These are phyloP conservation scores for Psammodynastes pulverulentus DNA, from an alignment of 2,113 vertebrate species.

Conservation along the genomic window DNA sequence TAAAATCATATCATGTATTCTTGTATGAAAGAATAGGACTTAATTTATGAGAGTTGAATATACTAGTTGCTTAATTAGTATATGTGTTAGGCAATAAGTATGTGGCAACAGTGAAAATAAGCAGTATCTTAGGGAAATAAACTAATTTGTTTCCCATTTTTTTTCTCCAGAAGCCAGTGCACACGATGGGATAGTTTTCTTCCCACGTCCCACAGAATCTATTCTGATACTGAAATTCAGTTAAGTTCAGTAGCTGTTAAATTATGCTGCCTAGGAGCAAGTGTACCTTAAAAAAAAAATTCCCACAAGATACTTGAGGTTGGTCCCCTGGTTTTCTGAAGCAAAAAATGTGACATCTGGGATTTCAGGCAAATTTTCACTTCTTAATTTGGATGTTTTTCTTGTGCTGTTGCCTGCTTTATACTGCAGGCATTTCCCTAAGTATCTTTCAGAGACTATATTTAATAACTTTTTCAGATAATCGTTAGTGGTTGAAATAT, in stretches of 20 bases:
- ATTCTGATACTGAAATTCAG: neutral
- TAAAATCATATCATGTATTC: neutral
- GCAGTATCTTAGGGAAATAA: neutral
- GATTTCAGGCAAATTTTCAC: neutral
- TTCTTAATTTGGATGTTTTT: neutral
- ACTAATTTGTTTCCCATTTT: neutral
- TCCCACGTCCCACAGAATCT: neutral
- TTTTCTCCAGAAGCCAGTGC: neutral
- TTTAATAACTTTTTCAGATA: neutral
- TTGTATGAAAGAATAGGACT: neutral
- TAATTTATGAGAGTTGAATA: neutral
- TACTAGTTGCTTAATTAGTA: neutral
- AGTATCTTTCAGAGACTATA: neutral
- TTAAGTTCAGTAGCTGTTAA: neutral
- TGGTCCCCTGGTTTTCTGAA: neutral
- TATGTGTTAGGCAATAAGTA: neutral
- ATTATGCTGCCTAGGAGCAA: neutral
- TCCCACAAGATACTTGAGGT: neutral
- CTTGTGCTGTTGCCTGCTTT: neutral
- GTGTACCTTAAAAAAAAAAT: neutral
- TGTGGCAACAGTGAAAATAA: neutral
- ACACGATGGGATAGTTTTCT: neutral
- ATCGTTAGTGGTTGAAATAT: neutral
- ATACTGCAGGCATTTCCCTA: neutral
- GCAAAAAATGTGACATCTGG: neutral